Base-by-base conservation (phyloP, 1,140 invertebrate genomes). In the Dendroctonus ponderosae region DNA sequence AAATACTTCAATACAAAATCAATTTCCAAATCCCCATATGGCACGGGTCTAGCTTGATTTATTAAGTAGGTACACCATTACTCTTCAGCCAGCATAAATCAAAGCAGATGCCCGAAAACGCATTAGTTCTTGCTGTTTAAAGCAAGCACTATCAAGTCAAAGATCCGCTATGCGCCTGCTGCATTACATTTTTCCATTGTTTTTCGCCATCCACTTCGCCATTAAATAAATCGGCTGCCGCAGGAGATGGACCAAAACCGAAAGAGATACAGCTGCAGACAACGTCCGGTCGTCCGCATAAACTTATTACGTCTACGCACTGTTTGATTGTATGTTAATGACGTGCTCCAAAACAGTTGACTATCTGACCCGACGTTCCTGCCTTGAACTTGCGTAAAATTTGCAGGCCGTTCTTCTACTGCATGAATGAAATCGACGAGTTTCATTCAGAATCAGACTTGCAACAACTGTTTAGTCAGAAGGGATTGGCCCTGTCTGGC, bases 331-430 rank as follows among this genome's bases (percentile, higher is more conserved):
- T 62, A 62, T 62, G 59, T 51, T 62, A 62, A 62, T 62, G 49
- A 62, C 59, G 46, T 62, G 59, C 52, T 12, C 59, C 41, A 62
- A 60, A 51, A 50, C 48, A 48, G 38, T 50, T 51, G 48, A 51
- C 59, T 62, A 62, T 62, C 59, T 62, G 48, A 62, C 59, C 59
- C 59, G 59, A 51, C 59, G 42, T 62, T 52, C 59, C 43, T 62
- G 59, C 59, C 59, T 62, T 62, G 59, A 62, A 62, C 59, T 50
- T 62, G 59, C 48, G 59, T 62, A 62, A 62, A 62, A 62, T 62
- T 62, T n/a, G 48, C 59, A 52, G 48, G 40, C 58, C 15, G 37
- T 12, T 46, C 56, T 44, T 52, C n/a, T 12, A 6, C 12, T 12
- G 57, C 8, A 62, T 62, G 59, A 62, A 62, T 62, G 59, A 62